phyloP scores from a whole-genome alignment of 2,113 vertebrate genomes.

The Monopterus albus region DNA sequence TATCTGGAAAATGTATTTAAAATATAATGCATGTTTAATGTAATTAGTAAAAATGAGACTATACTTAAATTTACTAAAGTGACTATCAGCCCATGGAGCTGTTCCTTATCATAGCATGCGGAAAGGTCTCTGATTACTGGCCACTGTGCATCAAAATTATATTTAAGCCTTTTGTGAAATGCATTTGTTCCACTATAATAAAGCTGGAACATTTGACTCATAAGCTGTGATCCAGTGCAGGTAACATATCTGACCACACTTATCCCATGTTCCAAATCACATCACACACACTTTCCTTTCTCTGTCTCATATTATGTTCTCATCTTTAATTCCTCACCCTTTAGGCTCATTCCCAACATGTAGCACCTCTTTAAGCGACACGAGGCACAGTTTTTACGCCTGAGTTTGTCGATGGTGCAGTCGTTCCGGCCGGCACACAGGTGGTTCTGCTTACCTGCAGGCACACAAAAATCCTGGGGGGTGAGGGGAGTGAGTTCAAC shows the following conservation, averaged over 20 bases:
- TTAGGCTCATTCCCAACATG: slow-evolving; percentile 96
- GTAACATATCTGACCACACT: slow-evolving; percentile 1
- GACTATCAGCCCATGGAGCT: not conserved
- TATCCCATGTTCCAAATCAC: slow-evolving; percentile 1
- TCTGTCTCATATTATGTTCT: not conserved
- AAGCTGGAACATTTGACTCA: slow-evolving; percentile 37
- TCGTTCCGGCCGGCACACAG: slow-evolving; percentile 97
- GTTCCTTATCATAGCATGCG: slow-evolving; percentile 20
- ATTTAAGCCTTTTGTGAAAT: slow-evolving; percentile 20
- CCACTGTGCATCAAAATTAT: not conserved
- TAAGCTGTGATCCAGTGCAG: slow-evolving; percentile 25
- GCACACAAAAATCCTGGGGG: slow-evolving; percentile 27
- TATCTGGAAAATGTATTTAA: not conserved
- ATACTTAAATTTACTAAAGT: not conserved
- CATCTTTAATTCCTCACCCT: slow-evolving; percentile 83
- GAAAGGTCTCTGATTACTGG: not conserved
- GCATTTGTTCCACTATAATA: slow-evolving; percentile 44
- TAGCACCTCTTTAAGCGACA: slow-evolving; percentile 96
- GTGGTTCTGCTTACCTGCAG: slow-evolving; percentile 96
- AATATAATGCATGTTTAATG: not conserved
- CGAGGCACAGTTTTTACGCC: slow-evolving; percentile 92
- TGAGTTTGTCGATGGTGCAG: slow-evolving; percentile 98
- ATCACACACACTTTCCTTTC: not conserved
- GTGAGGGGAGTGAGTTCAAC: slow-evolving; percentile 32
- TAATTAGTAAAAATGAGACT: not conserved